Evolutionary conservation across 2,113 vertebrate species (phyloP), one percentile per base, ranked within the genome.

Genomic region (Eira barbara): DNA sequence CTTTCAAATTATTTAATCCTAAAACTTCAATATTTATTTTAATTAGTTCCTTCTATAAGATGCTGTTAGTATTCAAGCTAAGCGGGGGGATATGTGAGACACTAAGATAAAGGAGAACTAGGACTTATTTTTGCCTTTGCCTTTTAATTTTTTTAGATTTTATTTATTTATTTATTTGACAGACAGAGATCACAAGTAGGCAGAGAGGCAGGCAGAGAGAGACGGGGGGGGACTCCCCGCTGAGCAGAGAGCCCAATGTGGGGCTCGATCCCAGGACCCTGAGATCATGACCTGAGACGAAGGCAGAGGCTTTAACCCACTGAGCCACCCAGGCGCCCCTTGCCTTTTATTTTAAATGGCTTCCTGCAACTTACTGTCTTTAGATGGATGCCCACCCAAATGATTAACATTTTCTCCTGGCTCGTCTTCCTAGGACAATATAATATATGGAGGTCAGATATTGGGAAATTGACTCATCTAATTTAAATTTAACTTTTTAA

Each of bases 381-480:
- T 10, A 94, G 34, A 86, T 6, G 76, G n/a, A 69, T 93, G 74
- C 67, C 78, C 93, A 15, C 52, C 79, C 89, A 93, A 97, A 98
- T 96, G 74, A 98, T 98, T 95, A 98, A 74, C 47, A 63, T 74
- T 98, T 96, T 52, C 74, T 96, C 59, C 86, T 52, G 67, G 47
- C 71, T 57, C 12, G 8, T 84, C 25, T 97, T 98, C 97, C 97
- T 85, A 55, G 97, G 90, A 92, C 86, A 57, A 69, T 91, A 11
- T 89, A 95, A 94, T 78, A 82, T 78, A 93, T 47, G 31, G 21
- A 95, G 94, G 91, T 93, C 94, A 89, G 67, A 90, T 91, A 69
- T 89, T 86, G 87, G 96, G 76, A 97, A 97, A 97, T 96, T 36
- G 78, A 87, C 94, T 97, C 92, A 87, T 96, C 95, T 96, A 90